phyloP scores from a whole-genome alignment of 1,140 invertebrate species.

The Drosophila punjabiensis region DNA sequence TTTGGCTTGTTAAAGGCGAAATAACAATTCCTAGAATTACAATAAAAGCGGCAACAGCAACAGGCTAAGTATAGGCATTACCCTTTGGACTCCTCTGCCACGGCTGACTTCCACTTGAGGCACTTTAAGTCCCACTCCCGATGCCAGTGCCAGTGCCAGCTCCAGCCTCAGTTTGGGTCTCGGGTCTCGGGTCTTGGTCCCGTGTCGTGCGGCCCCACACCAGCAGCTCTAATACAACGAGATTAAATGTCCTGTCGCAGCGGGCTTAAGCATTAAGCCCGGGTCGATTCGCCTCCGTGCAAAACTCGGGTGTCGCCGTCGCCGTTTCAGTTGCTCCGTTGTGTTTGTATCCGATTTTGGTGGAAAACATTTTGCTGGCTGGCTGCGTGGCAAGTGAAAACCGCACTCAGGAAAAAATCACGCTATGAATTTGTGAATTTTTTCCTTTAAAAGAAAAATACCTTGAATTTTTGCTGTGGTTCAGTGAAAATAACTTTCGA shows the following conservation, averaged over 20 bases:
- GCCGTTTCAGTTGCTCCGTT: slow-evolving; percentile 29
- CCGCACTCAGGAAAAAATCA: slow-evolving; percentile 2
- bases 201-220: slow-evolving; percentile 9
- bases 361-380: slow-evolving; percentile 60
- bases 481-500: neutral
- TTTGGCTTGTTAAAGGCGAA: slow-evolving; percentile 77
- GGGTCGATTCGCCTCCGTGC: slow-evolving; percentile 49
- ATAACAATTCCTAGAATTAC: slow-evolving; percentile 81
- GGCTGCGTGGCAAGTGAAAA: slow-evolving; percentile 23
- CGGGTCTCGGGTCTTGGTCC: slow-evolving; percentile 21
- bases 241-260: slow-evolving; percentile 83
- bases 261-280: slow-evolving; percentile 74
- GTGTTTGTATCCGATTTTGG: slow-evolving; percentile 59
- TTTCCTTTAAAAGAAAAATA: no score
- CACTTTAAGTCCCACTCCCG: slow-evolving; percentile 62
- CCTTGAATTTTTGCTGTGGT: neutral
- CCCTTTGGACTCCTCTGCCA: slow-evolving; percentile 51
- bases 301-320: slow-evolving; percentile 22
- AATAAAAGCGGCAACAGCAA: slow-evolving; percentile 76
- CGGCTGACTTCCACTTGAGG: slow-evolving; percentile 43
- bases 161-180: slow-evolving; percentile 30
- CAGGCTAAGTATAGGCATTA: slow-evolving; percentile 73
- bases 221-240: slow-evolving; percentile 71
- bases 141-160: slow-evolving; percentile 11
- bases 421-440: neutral